Evolutionary conservation across 2,888 invertebrate species (phyloP).

Genomic region (Megaustenia siamemsis): DNA sequence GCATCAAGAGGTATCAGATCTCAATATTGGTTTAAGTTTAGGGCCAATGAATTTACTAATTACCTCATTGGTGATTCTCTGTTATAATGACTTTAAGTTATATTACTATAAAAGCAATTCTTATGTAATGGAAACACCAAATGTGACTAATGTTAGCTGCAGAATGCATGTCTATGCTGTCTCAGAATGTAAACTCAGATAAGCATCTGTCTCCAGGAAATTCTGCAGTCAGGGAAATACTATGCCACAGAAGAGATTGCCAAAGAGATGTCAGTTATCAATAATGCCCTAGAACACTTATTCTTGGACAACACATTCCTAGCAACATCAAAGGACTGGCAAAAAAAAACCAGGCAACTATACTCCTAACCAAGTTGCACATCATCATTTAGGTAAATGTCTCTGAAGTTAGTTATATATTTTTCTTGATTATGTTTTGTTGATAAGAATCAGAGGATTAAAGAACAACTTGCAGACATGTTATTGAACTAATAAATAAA

Average conservation of each 20-base stretch:
- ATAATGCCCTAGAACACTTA: slow-evolving; percentile 76
- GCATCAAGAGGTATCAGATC: too few relatives aligned
- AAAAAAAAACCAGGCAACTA: slow-evolving; percentile 58
- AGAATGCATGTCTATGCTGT: neutral
- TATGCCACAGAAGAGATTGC: slow-evolving; percentile 77
- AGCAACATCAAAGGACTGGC: slow-evolving; percentile 70
- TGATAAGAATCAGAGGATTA: too few relatives aligned
- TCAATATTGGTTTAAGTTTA: neutral
- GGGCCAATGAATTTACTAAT: neutral
- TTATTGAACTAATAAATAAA: too few relatives aligned
- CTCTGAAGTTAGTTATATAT: too few relatives aligned
- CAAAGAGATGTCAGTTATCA: slow-evolving; percentile 70
- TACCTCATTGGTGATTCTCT: neutral
- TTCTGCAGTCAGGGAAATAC: slow-evolving; percentile 71
- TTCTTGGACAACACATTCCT: slow-evolving; percentile 74
- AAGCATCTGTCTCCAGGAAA: slow-evolving; percentile 54
- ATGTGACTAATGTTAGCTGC: too few relatives aligned
- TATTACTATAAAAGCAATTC: neutral
- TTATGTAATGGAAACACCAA: neutral
- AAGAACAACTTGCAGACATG: neutral
- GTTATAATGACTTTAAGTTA: neutral
- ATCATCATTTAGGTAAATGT: slow-evolving; percentile 58
- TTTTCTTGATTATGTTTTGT: too few relatives aligned
- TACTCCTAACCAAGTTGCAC: neutral
- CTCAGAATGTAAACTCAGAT: neutral